These are phyloP conservation scores for Scaptomyza tumidula DNA, from an alignment of 2,888 invertebrate species.

Conservation along the genomic window DNA sequence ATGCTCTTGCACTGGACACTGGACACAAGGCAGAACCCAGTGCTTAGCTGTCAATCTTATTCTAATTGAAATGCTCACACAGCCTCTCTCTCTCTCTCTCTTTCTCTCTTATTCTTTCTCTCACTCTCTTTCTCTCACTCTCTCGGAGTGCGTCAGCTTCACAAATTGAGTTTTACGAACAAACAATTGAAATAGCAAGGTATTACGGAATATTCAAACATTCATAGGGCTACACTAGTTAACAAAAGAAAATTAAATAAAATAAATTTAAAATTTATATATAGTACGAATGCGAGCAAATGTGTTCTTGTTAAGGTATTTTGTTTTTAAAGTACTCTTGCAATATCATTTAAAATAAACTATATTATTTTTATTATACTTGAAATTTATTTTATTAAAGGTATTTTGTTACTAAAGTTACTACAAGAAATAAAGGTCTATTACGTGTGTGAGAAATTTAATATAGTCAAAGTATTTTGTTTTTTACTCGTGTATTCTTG, in stretches of 20 bases:
- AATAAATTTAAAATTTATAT: too few species aligned
- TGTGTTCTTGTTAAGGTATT: too few species aligned
- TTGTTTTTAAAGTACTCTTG: too few species aligned
- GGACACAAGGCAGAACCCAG: conserved; percentile 11
- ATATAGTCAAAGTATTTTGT: too few species aligned
- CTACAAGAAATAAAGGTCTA: too few species aligned
- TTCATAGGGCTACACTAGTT: conserved; percentile 10
- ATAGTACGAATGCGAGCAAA: too few species aligned
- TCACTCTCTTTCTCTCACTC: not conserved
- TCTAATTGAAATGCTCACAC: conserved; percentile 64
- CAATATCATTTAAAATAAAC: too few species aligned
- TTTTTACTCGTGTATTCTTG: too few species aligned
- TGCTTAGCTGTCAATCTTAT: conserved; percentile 72
- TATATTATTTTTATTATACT: too few species aligned
- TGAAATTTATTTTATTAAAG: too few species aligned
- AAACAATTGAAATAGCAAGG: conserved; percentile 67
- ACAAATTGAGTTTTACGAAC: conserved; percentile 73
- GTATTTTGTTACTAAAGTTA: too few species aligned
- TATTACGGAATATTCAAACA: not conserved
- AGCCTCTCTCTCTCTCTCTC: conserved; percentile 17
- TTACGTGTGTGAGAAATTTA: too few species aligned
- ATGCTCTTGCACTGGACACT: conserved; percentile 3
- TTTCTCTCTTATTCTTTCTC: conserved; percentile 6
- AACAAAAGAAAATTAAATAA: not conserved
- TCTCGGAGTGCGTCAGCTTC: conserved; percentile 11